Evolutionary conservation across 2,888 invertebrate genomes (phyloP).

Genomic region (Autographa gamma): DNA sequence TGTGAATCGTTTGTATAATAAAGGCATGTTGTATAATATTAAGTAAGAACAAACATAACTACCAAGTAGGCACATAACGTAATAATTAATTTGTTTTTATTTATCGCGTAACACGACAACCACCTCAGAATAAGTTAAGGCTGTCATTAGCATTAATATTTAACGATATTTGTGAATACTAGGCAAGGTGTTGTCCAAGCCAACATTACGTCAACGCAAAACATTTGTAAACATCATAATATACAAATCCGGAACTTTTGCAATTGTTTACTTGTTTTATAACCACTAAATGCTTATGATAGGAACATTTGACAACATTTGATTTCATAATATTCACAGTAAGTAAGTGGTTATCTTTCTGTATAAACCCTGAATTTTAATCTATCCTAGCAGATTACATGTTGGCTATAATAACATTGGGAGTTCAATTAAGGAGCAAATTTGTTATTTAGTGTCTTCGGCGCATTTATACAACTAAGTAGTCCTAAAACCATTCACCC

Average conservation of each 20-base stretch:
- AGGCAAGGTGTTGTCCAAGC: neutral
- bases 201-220: slow-evolving; percentile 9
- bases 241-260: slow-evolving; percentile 14
- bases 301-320: neutral
- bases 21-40: too few relatives aligned
- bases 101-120: neutral
- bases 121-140: neutral
- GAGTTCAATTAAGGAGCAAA: neutral
- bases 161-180: neutral
- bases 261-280: slow-evolving; percentile 21
- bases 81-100: neutral
- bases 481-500: neutral
- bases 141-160: neutral
- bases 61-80: neutral
- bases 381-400: neutral
- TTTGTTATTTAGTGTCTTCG: neutral
- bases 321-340: neutral
- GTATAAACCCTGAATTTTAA: neutral
- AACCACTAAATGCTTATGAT: slow-evolving; percentile 4
- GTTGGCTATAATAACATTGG: neutral
- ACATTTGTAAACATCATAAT: slow-evolving; percentile 9
- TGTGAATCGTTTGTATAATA: too few relatives aligned
- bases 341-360: neutral
- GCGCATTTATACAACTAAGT: neutral
- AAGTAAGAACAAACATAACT: neutral